Evolutionary conservation across 2,797 vertebrate species (phyloP).

Genomic region (Chrosomus eos): DNA sequence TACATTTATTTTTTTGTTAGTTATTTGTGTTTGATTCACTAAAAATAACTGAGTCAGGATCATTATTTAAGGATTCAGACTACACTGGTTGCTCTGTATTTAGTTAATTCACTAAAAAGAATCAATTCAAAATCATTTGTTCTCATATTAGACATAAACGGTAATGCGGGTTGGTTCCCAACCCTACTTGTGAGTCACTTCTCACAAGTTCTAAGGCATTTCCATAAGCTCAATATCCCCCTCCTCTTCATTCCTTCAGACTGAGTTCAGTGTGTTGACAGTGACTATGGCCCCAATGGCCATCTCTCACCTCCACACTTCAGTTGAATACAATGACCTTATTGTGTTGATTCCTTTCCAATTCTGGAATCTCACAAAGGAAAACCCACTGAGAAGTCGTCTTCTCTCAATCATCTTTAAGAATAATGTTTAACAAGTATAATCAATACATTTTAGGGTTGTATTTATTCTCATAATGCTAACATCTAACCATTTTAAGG

Average conservation of each 20-base stretch:
- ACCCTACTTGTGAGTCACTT: conserved; percentile 11
- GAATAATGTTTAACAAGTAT: background rate
- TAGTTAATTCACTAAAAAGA: background rate
- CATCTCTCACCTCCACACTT: conserved; percentile 45
- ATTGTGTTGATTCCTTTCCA: conserved; percentile 37
- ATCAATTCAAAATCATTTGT: background rate
- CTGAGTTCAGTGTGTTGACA: conserved; percentile 23
- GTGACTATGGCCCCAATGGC: conserved; percentile 30
- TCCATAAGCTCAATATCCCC: conserved; percentile 22
- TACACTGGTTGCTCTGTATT: background rate
- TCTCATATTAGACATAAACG: background rate
- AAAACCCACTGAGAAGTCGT: background rate
- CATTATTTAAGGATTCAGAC: background rate
- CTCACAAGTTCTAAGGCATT: conserved; percentile 26
- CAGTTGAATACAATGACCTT: conserved; percentile 29
- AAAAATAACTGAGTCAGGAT: background rate
- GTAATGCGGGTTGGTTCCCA: background rate
- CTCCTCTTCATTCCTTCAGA: conserved; percentile 1
- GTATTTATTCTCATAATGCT: background rate
- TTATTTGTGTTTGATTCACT: background rate
- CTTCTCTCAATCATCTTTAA: background rate
- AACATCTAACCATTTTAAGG: background rate
- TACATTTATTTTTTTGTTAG: background rate
- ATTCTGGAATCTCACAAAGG: conserved; percentile 27
- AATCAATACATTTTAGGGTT: background rate